phyloP scores from a whole-genome alignment of 2,113 vertebrate genomes.

The Orientallactaga bullata region DNA sequence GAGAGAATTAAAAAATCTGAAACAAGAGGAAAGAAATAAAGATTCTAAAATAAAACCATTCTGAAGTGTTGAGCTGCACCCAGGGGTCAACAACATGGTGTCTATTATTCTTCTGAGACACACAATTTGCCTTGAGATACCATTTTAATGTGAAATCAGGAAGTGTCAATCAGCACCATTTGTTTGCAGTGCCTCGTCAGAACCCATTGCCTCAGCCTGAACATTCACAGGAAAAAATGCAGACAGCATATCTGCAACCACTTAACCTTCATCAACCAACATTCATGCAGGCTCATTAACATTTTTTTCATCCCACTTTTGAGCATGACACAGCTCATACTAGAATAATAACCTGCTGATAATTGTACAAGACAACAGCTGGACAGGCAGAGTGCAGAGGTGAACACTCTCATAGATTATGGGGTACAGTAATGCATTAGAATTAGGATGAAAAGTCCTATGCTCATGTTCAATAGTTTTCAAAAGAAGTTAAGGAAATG shows the following conservation, averaged over 20 bases:
- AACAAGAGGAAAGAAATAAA: slow-evolving; percentile 55
- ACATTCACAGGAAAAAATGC: slow-evolving; percentile 79
- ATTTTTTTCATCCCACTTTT: slow-evolving; percentile 86
- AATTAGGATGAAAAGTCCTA: slow-evolving; percentile 86
- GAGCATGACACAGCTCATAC: slow-evolving; percentile 86
- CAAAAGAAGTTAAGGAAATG: slow-evolving; percentile 76
- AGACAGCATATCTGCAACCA: slow-evolving; percentile 84
- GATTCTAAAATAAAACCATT: slow-evolving; percentile 41
- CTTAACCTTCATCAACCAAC: slow-evolving; percentile 88
- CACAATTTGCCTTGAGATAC: slow-evolving; percentile 68
- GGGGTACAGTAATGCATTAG: slow-evolving; percentile 84
- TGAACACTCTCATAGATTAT: slow-evolving; percentile 85
- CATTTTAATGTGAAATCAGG: slow-evolving; percentile 81
- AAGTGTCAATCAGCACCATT: slow-evolving; percentile 84
- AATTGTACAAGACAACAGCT: slow-evolving; percentile 90
- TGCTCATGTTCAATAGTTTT: slow-evolving; percentile 80
- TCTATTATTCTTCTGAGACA: slow-evolving; percentile 71
- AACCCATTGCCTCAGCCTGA: slow-evolving; percentile 76
- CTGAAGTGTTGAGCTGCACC: slow-evolving; percentile 1
- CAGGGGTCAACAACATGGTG: slow-evolving; percentile 57
- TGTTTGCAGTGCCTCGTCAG: slow-evolving; percentile 84
- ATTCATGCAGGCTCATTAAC: slow-evolving; percentile 87
- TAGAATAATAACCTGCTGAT: slow-evolving; percentile 86
- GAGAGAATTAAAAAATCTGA: slow-evolving; percentile 34
- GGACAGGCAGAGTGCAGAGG: slow-evolving; percentile 87